Evolutionary conservation across 2,797 vertebrate genomes (phyloP).

Genomic region (Anguilla obscura): DNA sequence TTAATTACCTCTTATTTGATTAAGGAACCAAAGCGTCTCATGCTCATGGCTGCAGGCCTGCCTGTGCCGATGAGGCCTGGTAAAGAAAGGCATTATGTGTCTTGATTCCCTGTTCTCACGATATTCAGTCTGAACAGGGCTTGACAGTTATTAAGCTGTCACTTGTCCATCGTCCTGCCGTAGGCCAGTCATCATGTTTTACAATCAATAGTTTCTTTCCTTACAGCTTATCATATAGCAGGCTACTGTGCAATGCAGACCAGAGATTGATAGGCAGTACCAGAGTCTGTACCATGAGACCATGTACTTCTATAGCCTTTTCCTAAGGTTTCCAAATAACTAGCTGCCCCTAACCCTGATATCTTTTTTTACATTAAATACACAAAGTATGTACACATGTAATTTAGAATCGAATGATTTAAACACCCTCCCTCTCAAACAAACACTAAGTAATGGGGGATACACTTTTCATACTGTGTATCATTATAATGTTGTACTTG

Average conservation of each 20-base stretch:
- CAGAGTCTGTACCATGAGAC: background rate
- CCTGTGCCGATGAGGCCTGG: background rate
- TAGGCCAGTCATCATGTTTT: background rate
- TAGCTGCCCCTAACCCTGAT: background rate
- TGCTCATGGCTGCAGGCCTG: background rate
- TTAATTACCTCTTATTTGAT: background rate
- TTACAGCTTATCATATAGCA: conserved; percentile 17
- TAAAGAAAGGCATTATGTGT: background rate
- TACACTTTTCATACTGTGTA: background rate
- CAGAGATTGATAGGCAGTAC: background rate
- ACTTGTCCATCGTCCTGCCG: background rate
- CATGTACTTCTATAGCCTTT: background rate
- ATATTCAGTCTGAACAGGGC: background rate
- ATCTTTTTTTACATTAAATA: background rate
- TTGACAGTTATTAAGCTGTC: conserved; percentile 8
- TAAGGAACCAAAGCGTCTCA: background rate
- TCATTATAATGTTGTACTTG: background rate
- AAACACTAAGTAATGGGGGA: background rate
- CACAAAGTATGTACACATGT: background rate
- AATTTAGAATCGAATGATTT: background rate
- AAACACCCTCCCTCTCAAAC: background rate
- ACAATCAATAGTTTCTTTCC: conserved; percentile 8
- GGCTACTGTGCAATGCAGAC: background rate
- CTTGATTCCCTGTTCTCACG: background rate
- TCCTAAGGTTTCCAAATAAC: background rate